phyloP scores from a whole-genome alignment of 1,140 invertebrate genomes.

The Copidosoma floridanum region DNA sequence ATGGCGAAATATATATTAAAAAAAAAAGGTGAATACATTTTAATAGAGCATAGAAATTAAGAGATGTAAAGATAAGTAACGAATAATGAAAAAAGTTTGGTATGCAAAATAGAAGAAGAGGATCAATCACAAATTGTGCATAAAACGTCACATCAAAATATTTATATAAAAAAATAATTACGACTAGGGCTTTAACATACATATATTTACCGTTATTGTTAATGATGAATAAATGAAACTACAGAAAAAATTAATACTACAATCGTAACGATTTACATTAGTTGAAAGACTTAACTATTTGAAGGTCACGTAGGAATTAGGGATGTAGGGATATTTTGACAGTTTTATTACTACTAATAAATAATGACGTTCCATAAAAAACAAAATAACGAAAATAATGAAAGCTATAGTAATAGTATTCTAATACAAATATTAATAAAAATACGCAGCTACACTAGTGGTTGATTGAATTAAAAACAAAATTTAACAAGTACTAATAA shows the following conservation, averaged over 20 bases:
- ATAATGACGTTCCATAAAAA: not conserved
- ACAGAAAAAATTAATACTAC: slow-evolving; percentile 1
- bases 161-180: slow-evolving; percentile 32
- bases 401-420: not conserved
- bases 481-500: not conserved
- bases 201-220: slow-evolving; percentile 40
- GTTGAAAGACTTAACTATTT: too few species aligned
- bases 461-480: not conserved
- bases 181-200: slow-evolving; percentile 37
- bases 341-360: slow-evolving; percentile 6
- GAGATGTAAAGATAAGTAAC: not conserved
- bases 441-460: slow-evolving; percentile 6
- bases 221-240: slow-evolving; percentile 5
- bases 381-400: not conserved
- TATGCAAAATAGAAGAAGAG: too few species aligned
- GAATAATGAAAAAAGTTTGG: too few species aligned
- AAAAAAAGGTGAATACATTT: not conserved
- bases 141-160: slow-evolving; percentile 31
- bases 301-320: not conserved
- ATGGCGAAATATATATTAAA: too few species aligned
- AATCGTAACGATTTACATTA: slow-evolving; percentile 11
- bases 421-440: not conserved
- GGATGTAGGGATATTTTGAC: slow-evolving; percentile 1
- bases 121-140: slow-evolving; percentile 12
- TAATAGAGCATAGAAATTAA: not conserved